Base-by-base conservation (phyloP, 1,140 invertebrate species). In the Hycleus phaleratus region DNA sequence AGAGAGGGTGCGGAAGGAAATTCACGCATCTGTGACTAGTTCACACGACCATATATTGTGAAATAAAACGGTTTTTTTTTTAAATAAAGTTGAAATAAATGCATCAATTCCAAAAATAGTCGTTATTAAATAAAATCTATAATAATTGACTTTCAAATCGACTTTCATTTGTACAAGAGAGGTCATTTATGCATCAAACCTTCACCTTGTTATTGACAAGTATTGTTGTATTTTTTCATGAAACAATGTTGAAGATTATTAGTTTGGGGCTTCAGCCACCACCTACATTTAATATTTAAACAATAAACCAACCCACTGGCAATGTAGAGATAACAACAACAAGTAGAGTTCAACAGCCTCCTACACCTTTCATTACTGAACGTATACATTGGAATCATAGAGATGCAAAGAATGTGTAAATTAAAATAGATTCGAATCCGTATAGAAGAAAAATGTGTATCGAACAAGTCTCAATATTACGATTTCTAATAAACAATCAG, bases 1-100 rank as follows among this genome's bases (percentile, higher is more conserved):
- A 18, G 26, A 52, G 40, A 52, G 50, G 50, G 50, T 52, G 50
- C 50, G 50, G 50, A 52, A 52, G 50, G 50, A 52, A 52, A 52
- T 52, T 52, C 50, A 52, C 40, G 50, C 50, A 52, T 43, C 50
- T 52, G 50, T 52, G 50, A 26, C 26, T 52, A 43, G 50, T 52
- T 52, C 50, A 52, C 50, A 52, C 50, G 50, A 32, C 32, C 7
- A 7, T 32, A 32, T 4, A 5, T 5, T 4, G 7, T 7, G 4
- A 7, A 32, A 32, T 32, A 32, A 32, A 32, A 32, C 32, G 4
- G 32, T 32, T 32, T 32, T 32, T 7, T 4, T 32, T 5, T 32
- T 32, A 32, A 32, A 18, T 18, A 18, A 18, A 18, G 18, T 32
- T 32, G 4, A 32, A 32, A 32, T 5, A 4, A 32, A 32, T 32